Conservation (phyloP, 35 echinoderm and acorn worm species). For the Patiria miniata region DNA sequence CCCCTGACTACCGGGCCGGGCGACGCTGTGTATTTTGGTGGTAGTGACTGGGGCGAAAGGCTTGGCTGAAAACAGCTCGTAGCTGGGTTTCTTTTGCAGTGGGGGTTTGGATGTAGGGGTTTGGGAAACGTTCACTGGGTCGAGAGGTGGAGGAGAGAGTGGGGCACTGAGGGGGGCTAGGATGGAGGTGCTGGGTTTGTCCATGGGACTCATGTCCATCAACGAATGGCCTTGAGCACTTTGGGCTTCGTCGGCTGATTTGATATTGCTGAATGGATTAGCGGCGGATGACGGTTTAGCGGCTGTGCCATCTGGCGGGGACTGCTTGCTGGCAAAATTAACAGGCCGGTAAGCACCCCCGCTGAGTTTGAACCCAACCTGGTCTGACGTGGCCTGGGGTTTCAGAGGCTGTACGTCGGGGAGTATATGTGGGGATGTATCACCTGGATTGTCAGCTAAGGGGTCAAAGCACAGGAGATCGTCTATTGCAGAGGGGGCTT, state of each 20-base stretch:
- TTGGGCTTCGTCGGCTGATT: neutral
- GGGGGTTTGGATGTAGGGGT: slow-evolving; percentile 5
- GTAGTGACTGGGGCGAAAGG: slow-evolving; percentile 42
- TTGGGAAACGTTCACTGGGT: slow-evolving; percentile 13
- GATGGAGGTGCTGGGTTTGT: slow-evolving; percentile 47
- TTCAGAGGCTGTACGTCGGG: slow-evolving; percentile 1
- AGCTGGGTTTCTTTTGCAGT: slow-evolving; percentile 43
- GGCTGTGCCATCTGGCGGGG: neutral
- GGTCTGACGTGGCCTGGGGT: slow-evolving; percentile 17
- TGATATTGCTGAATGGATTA: slow-evolving; percentile 12
- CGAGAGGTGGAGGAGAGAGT: neutral
- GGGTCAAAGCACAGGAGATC: slow-evolving; percentile 83
- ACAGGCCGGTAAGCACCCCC: slow-evolving; percentile 52
- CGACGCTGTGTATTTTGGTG: slow-evolving; percentile 61
- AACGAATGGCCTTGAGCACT: slow-evolving; percentile 1
- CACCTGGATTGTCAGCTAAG: slow-evolving; percentile 42
- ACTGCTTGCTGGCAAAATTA: slow-evolving; percentile 44
- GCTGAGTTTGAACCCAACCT: slow-evolving; percentile 42
- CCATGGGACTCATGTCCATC: slow-evolving; percentile 68
- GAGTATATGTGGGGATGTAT: slow-evolving; percentile 21
- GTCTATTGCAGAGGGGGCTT: slow-evolving; percentile 39
- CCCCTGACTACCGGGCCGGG: slow-evolving; percentile 45
- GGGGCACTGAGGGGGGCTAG: slow-evolving; percentile 35
- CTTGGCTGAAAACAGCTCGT: slow-evolving; percentile 58
- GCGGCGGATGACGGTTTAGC: neutral